phyloP scores from a whole-genome alignment of 1,140 invertebrate species.

The Panagrolaimus sp. region DNA sequence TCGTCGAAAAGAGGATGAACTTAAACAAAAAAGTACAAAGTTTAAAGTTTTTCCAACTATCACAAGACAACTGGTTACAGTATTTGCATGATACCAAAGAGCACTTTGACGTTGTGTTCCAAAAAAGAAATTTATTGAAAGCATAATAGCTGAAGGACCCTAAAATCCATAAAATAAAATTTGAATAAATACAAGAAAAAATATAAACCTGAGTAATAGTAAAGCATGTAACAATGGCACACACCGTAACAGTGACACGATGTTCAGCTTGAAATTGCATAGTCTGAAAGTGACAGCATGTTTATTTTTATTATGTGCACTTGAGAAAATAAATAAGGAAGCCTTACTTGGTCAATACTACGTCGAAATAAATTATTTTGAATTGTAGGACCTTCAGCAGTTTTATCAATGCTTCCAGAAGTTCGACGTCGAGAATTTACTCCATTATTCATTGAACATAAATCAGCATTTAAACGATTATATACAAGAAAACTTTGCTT shows the following conservation, averaged over 20 bases:
- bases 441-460: conserved; percentile 2
- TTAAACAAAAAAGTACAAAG: conserved; percentile 29
- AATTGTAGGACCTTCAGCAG: not conserved
- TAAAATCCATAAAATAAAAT: conserved; percentile 13
- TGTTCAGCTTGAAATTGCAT: conserved; percentile 43
- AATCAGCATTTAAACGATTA: conserved; percentile 24
- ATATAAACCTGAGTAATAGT: conserved; percentile 27
- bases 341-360: conserved; percentile 40
- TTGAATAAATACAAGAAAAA: not conserved
- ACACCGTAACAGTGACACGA: conserved; percentile 36
- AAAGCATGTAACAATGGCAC: conserved; percentile 30
- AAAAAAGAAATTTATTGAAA: conserved; percentile 28
- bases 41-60: conserved; percentile 32
- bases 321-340: not conserved
- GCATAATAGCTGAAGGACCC: conserved; percentile 28
- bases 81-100: conserved; percentile 18
- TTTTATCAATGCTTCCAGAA: conserved; percentile 3
- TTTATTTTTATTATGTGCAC: not conserved
- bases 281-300: conserved; percentile 25
- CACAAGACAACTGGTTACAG: conserved; percentile 20
- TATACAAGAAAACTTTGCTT: conserved; percentile 39
- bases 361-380: conserved; percentile 27
- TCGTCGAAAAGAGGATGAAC: conserved; percentile 29
- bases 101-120: conserved; percentile 22
- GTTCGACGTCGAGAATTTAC: conserved; percentile 8